Conservation (phyloP, 2,113 vertebrate genomes). For the Ciconia stormi region DNA sequence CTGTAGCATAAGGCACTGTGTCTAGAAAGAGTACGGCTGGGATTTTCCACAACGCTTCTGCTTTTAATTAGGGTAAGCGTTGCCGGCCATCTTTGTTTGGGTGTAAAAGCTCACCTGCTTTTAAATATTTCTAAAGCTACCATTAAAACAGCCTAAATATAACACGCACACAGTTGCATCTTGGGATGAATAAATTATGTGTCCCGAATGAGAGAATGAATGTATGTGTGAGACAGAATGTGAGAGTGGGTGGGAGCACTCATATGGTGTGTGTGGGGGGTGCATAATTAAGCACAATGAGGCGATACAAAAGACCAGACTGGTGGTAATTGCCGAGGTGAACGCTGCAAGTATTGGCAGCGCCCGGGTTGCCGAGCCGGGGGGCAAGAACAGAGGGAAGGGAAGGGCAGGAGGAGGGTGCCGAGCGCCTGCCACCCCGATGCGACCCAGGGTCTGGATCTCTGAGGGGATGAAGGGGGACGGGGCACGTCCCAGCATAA, state of each 20-base stretch:
- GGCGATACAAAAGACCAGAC: constrained; percentile 61
- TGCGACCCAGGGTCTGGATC: neutral
- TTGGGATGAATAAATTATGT: constrained; percentile 72
- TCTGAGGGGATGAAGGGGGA: neutral
- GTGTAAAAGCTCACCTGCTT: constrained; percentile 72
- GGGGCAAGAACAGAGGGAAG: constrained; percentile 27
- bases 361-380: neutral
- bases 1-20: constrained; percentile 53
- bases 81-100: constrained; percentile 70
- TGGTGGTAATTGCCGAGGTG: constrained; percentile 69
- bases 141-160: constrained; percentile 71
- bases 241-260: constrained; percentile 76
- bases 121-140: constrained; percentile 73
- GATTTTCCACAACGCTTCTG: constrained; percentile 58
- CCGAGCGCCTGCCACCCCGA: accelerated
- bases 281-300: constrained; percentile 77
- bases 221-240: constrained; percentile 79
- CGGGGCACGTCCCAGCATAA: neutral
- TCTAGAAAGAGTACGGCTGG: constrained; percentile 48
- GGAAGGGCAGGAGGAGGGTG: constrained; percentile 33
- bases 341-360: constrained; percentile 28
- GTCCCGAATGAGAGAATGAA: constrained; percentile 72
- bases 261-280: constrained; percentile 72
- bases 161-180: constrained; percentile 68
- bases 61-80: constrained; percentile 67